A percentile compares a stretch with the other conserved stretches of the same genome.
These are phyloP conservation scores for Polylopha cassiicola DNA, from an alignment of 2,888 invertebrate species.

Conservation along the genomic window DNA sequence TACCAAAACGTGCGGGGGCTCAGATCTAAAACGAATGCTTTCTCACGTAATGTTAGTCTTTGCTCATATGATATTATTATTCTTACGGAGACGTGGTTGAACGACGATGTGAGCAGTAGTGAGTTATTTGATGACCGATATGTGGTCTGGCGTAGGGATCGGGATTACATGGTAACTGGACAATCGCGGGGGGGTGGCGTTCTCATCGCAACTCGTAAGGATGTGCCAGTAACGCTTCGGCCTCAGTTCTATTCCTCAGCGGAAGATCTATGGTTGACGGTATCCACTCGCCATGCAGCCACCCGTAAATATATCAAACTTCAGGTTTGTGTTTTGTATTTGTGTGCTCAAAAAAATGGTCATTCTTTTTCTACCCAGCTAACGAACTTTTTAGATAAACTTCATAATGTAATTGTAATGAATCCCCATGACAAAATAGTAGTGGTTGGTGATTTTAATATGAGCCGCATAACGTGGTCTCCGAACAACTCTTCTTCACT, in stretches of 20 bases:
- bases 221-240: not conserved
- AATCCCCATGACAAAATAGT: too few species aligned
- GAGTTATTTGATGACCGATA: not conserved
- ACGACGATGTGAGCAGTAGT: not conserved
- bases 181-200: not conserved
- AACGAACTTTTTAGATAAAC: too few species aligned
- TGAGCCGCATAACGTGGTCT: not conserved
- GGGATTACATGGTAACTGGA: not conserved
- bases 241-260: not conserved
- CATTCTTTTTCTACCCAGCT: too few species aligned
- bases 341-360: too few species aligned
- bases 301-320: too few species aligned
- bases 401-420: too few species aligned
- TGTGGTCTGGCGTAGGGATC: not conserved
- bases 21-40: too few species aligned
- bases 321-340: too few species aligned
- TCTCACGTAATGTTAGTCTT: not conserved
- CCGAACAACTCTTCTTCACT: not conserved
- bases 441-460: not conserved
- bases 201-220: not conserved
- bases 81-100: not conserved
- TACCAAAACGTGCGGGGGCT: too few species aligned
- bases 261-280: not conserved
- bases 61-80: not conserved
- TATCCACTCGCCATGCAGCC: too few species aligned